Conservation (phyloP, 2,113 vertebrate species). For the Astur gentilis region DNA sequence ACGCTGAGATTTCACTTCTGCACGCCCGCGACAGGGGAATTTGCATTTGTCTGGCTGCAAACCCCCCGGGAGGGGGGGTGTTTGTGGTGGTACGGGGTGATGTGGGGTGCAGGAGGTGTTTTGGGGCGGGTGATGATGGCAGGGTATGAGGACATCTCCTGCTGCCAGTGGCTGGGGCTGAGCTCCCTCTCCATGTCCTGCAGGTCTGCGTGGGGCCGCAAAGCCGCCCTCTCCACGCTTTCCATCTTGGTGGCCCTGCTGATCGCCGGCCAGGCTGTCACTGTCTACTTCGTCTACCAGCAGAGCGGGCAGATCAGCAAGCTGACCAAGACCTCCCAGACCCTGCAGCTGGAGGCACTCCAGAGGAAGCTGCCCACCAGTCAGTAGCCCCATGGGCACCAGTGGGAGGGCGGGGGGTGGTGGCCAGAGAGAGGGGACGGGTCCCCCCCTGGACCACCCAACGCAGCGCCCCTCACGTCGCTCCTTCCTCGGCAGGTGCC, state of each 20-base stretch:
- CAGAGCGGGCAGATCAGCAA: slow-evolving; percentile 81
- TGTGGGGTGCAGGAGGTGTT: background rate
- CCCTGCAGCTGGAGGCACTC: slow-evolving; percentile 75
- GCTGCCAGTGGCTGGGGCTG: background rate
- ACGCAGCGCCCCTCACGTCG: fast-evolving
- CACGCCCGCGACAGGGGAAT: fast-evolving
- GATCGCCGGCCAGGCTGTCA: slow-evolving; percentile 86
- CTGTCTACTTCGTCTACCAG: slow-evolving; percentile 80
- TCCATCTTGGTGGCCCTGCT: slow-evolving; percentile 86
- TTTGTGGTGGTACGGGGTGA: fast-evolving
- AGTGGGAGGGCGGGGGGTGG: no score
- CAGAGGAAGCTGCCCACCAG: slow-evolving; percentile 67
- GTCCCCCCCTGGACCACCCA: background rate
- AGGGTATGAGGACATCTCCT: background rate
- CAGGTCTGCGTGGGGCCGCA: slow-evolving; percentile 64
- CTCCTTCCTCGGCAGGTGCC: background rate
- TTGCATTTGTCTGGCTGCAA: background rate
- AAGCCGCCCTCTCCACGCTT: slow-evolving; percentile 71
- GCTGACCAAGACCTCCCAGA: slow-evolving; percentile 74
- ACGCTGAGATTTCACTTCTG: background rate
- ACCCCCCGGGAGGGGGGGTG: background rate
- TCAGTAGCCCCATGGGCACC: slow-evolving; percentile 26
- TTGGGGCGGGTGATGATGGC: background rate
- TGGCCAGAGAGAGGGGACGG: fast-evolving
- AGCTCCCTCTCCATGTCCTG: background rate